Conservation (phyloP, 2,797 vertebrate genomes). For the Tadarida brasiliensis region DNA sequence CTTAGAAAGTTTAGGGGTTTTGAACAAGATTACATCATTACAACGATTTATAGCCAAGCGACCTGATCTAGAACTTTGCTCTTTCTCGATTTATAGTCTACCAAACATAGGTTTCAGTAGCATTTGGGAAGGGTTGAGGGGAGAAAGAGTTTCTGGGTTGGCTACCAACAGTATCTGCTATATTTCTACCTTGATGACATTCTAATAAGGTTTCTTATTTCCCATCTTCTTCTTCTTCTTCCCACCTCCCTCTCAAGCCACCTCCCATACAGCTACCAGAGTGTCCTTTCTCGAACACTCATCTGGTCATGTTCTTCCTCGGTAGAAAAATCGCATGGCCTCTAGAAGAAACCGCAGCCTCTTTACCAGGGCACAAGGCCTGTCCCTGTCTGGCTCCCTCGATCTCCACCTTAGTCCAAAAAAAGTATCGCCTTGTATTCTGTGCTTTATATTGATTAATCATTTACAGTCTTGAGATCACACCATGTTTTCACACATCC, state of each 20-base stretch:
- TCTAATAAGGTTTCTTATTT: neutral
- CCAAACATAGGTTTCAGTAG: neutral
- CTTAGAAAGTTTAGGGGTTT: neutral
- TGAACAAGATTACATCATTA: neutral
- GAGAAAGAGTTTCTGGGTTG: neutral
- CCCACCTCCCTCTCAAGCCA: neutral
- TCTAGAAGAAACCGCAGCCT: neutral
- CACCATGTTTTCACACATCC: neutral
- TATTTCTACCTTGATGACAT: neutral
- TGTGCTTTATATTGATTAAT: neutral
- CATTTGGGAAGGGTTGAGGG: neutral
- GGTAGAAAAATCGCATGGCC: neutral
- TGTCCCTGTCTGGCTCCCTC: rapidly evolving
- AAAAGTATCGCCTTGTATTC: neutral
- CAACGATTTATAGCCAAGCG: neutral
- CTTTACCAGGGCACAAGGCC: neutral
- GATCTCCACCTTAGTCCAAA: neutral
- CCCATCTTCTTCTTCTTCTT: neutral
- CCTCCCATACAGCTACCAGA: too few relatives aligned
- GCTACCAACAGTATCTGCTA: neutral
- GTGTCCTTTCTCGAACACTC: neutral
- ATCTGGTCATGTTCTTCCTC: neutral
- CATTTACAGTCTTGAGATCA: neutral
- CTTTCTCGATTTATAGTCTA: neutral
- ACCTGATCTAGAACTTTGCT: neutral